Conservation (phyloP, 2,888 invertebrate species). For the Eupeodes luniger region DNA sequence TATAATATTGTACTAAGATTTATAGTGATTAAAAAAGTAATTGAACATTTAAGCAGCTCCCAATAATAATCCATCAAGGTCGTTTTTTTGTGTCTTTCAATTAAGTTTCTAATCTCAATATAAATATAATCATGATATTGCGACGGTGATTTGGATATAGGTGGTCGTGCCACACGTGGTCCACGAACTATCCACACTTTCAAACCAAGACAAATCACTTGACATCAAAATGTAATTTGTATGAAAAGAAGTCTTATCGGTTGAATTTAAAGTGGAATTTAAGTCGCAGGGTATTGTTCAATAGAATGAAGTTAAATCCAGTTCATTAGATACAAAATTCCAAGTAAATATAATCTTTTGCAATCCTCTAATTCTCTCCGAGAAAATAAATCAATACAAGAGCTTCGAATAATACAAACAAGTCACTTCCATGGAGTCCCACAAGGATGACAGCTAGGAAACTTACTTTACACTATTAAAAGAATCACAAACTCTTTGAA, state of each 20-base stretch:
- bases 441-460: too few species aligned
- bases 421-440: too few species aligned
- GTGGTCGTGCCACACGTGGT: slow-evolving; percentile 48
- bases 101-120: slow-evolving; percentile 65
- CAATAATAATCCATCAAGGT: slow-evolving; percentile 35
- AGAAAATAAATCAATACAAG: too few species aligned
- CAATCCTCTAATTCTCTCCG: too few species aligned
- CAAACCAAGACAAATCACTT: slow-evolving; percentile 58
- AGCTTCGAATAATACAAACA: too few species aligned
- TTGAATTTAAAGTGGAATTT: not conserved
- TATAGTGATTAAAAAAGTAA: slow-evolving; percentile 51
- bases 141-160: not conserved
- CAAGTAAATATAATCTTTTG: too few species aligned
- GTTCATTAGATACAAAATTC: too few species aligned
- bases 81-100: slow-evolving; percentile 48
- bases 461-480: too few species aligned
- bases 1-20: slow-evolving; percentile 2
- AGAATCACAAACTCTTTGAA: too few species aligned
- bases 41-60: slow-evolving; percentile 1
- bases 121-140: slow-evolving; percentile 20
- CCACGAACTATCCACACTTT: slow-evolving; percentile 19
- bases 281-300: not conserved
- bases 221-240: slow-evolving; percentile 65
- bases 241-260: slow-evolving; percentile 2
- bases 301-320: too few species aligned